Evolutionary conservation across 2,113 vertebrate genomes (phyloP), one percentile per base, ranked within the genome.

Genomic region (Sylvia atricapilla): DNA sequence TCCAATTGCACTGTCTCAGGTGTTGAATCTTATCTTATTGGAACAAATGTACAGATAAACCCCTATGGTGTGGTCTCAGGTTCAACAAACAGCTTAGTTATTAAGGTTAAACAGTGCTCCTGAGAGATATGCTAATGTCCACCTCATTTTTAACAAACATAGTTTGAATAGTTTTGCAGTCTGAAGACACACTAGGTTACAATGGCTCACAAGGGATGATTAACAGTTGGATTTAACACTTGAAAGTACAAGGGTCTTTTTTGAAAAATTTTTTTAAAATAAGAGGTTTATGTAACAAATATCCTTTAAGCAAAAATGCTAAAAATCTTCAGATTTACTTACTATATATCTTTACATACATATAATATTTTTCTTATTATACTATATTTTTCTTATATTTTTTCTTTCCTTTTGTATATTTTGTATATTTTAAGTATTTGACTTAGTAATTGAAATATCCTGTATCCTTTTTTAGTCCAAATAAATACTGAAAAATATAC

Each of bases 1-100:
- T 88, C 69, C 43, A 39, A 55, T 93, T 94, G 44, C 52, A 30
- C 39, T 60, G 60, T 73, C 73, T 67, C 93, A 94, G 82, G 90
- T 97, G 89, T 95, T 97, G 90, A 62, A 72, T 95, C 90, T 95
- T 95, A 96, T 95, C 95, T 96, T 89, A 68, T 78, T 96, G 83
- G 68, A 97, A 97, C 77, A 97, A 96, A 86, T 64, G 84, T 19
- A 68, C 62, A 76, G 41, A 90, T 94, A 87, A 94, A 84, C 80
- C 88, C 73, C 82, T 64, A 59, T 88, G 59, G 41, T 79, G 73
- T 89, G 91, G 68, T 87, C 90, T 89, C 33, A 74, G 46, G 74
- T 94, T 95, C 73, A 94, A 43, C 66, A 67, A 89, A 68, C 68
- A 94, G 68, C 92, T 91, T 94, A 89, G 63, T 85, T 95, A 90